Evolutionary conservation across 2,113 vertebrate species (phyloP).

Genomic region (Cyprinodon brontotheroides): DNA sequence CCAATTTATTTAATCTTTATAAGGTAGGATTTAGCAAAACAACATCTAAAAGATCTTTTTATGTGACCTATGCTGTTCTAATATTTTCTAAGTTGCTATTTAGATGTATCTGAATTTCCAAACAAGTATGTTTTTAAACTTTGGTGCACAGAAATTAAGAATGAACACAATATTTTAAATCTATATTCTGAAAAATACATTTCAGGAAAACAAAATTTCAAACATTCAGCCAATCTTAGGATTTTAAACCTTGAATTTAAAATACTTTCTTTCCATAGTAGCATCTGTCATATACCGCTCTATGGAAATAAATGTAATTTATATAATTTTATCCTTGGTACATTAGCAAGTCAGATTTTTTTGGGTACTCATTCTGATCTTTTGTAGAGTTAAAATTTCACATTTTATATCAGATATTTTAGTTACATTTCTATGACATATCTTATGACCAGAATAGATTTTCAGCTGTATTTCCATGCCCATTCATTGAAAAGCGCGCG

Average conservation of each 20-base stretch:
- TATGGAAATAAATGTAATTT: neutral
- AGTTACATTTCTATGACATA: neutral
- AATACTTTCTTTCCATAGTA: too few species aligned
- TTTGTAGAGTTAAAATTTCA: neutral
- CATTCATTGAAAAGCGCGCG: neutral
- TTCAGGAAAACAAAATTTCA: too few species aligned
- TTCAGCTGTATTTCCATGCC: neutral
- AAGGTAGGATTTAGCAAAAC: conserved; percentile 16
- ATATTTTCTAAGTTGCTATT: neutral
- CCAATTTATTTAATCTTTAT: neutral
- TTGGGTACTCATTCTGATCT: neutral
- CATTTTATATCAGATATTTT: neutral
- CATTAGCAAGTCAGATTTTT: neutral
- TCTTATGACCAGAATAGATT: neutral
- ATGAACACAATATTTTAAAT: too few species aligned
- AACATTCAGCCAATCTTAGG: too few species aligned
- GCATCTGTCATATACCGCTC: neutral
- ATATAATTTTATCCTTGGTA: neutral
- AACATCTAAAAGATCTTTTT: conserved; percentile 4
- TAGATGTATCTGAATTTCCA: neutral
- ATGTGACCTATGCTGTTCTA: too few species aligned
- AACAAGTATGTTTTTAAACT: neutral
- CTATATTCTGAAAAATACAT: too few species aligned
- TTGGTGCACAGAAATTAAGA: neutral
- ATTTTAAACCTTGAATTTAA: too few species aligned